A percentile compares a stretch with the other conserved stretches of the same genome.
Conservation (phyloP, 2,888 invertebrate genomes). For the Drosophila crucigera region DNA sequence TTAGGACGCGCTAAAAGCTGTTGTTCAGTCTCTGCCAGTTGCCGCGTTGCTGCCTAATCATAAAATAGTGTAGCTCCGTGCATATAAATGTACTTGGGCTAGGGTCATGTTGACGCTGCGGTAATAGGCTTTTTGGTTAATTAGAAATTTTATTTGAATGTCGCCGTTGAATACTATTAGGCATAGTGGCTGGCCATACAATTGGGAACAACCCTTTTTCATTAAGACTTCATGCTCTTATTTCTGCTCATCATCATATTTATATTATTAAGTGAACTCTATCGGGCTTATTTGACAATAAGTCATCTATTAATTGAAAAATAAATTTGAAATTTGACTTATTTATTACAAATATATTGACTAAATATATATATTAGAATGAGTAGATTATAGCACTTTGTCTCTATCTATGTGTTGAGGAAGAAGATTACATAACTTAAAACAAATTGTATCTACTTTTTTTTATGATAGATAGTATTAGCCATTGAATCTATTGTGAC, state of each 20-base stretch:
- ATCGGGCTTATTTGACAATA: not conserved
- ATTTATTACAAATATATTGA: not conserved
- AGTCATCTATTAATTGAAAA: not conserved
- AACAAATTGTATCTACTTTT: not conserved
- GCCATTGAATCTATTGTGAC: not conserved
- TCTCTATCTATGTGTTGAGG: not conserved
- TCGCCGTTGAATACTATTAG: conserved; percentile 26
- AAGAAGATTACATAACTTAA: not conserved
- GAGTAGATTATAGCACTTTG: not conserved
- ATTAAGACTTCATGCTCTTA: not conserved
- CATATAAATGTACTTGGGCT: conserved; percentile 14
- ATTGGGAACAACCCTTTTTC: not conserved
- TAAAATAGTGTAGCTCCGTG: conserved; percentile 70
- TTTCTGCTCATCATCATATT: too few species aligned
- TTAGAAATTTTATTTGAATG: conserved; percentile 70
- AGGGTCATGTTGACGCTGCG: conserved; percentile 44
- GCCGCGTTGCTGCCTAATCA: conserved; percentile 62
- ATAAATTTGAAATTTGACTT: not conserved
- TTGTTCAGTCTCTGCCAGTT: conserved; percentile 46
- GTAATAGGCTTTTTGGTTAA: conserved; percentile 77
- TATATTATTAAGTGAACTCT: not conserved
- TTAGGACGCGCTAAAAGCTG: conserved; percentile 66
- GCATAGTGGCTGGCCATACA: conserved; percentile 2
- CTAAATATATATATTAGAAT: not conserved
- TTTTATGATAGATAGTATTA: too few species aligned